Base-by-base conservation (phyloP, 2,113 vertebrate species). In the Rhinopithecus roxellana region DNA sequence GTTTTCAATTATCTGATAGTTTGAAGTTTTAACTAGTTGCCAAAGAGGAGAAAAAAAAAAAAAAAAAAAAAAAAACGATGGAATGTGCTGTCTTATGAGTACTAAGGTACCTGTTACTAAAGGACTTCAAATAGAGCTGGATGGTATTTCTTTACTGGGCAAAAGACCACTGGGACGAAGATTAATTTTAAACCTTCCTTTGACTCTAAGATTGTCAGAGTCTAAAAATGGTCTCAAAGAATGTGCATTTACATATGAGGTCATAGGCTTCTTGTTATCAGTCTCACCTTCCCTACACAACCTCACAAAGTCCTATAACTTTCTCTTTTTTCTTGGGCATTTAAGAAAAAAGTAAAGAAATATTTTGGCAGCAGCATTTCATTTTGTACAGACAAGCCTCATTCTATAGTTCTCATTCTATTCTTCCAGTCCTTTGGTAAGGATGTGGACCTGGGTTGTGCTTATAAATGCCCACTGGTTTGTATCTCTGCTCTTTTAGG, bases 141-240 rank as follows among this genome's bases (percentile, higher is more conserved):
- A 32, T 77, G 43, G 3, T 80, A 89, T 81, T 89, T 94, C 40
- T 80, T 35, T 92, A 61, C 38, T 93, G 14, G 30, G 35, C 43
- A 74, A 86, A 40, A 93, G 40, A 52, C 48, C 90, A 30, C 35
- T 88, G 55, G 43, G 43, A 23, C 11, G 82, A 88, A 92, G 4
- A 94, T 91, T n/a, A 94, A 6, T 92, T 87, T 84, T 48, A 77
- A 96, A 67, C 23, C 92, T 14, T 12, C 20, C 80, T 86, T 83
- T 95, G 55, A 91, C 4, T 83, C 40, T 84, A 77, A 67, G 40
- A 79, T 88, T 83, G 16, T 83, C 32, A 6, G 20, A 90, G 84
- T 59, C 50, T 94, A 40, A 40, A 92, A 90, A 94, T 74, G 92
- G 43, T 92, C 75, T 96, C 83, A 92, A 5, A 74, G 16, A 81